Evolutionary conservation across 2,113 vertebrate species (phyloP).

Genomic region (Glaucidium brasilianum): DNA sequence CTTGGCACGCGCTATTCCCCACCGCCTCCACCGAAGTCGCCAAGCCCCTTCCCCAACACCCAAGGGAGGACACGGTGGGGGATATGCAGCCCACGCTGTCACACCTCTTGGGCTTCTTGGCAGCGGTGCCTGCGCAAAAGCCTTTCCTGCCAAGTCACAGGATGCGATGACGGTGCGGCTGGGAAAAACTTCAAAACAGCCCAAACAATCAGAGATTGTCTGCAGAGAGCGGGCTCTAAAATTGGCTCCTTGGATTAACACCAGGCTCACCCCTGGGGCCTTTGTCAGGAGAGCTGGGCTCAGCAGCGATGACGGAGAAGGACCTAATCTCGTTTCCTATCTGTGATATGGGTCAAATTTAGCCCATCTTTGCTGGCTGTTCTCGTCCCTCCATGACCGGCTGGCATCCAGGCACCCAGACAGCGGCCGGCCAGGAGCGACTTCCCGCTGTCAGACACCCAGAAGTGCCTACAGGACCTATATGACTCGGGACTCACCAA

Average conservation of each 20-base stretch:
- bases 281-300: slow-evolving; percentile 23
- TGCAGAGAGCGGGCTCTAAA: slow-evolving; percentile 45
- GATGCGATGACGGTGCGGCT: slow-evolving; percentile 53
- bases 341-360: background rate
- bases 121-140: background rate
- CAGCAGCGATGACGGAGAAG: slow-evolving; percentile 21
- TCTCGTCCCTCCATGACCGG: background rate
- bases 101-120: slow-evolving; percentile 40
- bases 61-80: background rate
- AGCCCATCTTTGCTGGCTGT: background rate
- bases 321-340: slow-evolving; percentile 58
- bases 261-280: slow-evolving; percentile 26
- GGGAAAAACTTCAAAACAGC: slow-evolving; percentile 60
- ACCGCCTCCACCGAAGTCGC: background rate
- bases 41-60: fast-evolving
- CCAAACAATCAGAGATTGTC: slow-evolving; percentile 67
- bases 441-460: background rate
- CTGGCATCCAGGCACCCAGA: background rate
- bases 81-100: background rate
- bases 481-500: background rate
- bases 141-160: slow-evolving; percentile 66
- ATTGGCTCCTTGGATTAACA: slow-evolving; percentile 56
- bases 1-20: fast-evolving
- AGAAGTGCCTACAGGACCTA: fast-evolving
- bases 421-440: fast-evolving